Base-by-base conservation (phyloP, 2,113 vertebrate species). In the Clinocottus analis region DNA sequence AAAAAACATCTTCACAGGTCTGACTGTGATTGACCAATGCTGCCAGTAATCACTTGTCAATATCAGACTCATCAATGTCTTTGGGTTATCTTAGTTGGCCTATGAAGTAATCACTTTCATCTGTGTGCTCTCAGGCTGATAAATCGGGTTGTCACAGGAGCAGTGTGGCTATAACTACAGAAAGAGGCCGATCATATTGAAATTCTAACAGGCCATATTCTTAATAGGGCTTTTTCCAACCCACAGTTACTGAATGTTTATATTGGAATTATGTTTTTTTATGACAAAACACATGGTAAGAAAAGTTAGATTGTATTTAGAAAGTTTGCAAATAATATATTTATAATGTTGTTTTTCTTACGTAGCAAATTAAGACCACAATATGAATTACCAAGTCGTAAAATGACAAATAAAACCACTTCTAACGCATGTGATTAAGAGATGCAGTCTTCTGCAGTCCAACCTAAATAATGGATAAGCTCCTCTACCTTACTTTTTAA, bases 51-150 rank as follows among this genome's bases (percentile, higher is more conserved):
- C 75, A 64, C 55, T 75, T 61, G 51, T 78, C 72, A 65, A 69
- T 73, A 79, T 85, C 80, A 72, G 70, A 55, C 61, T 75, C 68
- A 61, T 76, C 82, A 49, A 25, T 59, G 74, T 69, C 61, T 78
- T 31, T 31, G 51, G 67, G 65, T 72, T 79, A 63, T 85, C 83
- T 65, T 62, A 31, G 73, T 23, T 70, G 55, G 76, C 31, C 43
- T 29, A 53, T 81, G 77, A 79, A 79, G 83, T 55, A 85, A 83
- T 83, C 70, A 47, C 60, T 71, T 59, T 85, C 60, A n/a, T 74
- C 60, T 70, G 21, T 79, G 65, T 72, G 78, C 82, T 68, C 69
- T 63, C 39, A 31, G 79, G 31, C 59, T 85, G 83, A 90, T 83
- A 43, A 81, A 80, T 85, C 55, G 70, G 55, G 49, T 75, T 87